Evolutionary conservation across 2,797 vertebrate species (phyloP).

Genomic region (Pterois miles): DNA sequence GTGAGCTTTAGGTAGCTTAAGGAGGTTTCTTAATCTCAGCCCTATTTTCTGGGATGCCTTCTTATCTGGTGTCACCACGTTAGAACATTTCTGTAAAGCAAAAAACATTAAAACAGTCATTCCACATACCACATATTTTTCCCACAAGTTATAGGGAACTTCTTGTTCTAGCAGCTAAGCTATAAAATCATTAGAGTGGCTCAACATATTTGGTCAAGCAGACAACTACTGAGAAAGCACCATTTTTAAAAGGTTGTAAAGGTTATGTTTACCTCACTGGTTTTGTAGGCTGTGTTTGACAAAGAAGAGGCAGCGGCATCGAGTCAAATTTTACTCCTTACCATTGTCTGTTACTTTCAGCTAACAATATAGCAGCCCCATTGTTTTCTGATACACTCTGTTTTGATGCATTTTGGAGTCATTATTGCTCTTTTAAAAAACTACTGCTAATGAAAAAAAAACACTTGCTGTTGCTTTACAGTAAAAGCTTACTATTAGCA

Average conservation of each 20-base stretch:
- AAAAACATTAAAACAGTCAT: conserved; percentile 36
- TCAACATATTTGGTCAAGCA: neutral
- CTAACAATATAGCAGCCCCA: neutral
- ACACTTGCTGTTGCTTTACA: neutral
- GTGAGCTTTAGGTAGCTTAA: conserved; percentile 98
- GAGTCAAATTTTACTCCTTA: neutral
- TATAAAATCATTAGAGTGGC: neutral
- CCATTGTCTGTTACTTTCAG: neutral
- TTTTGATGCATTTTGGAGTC: neutral
- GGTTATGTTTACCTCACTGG: neutral
- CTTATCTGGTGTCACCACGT: conserved; percentile 93
- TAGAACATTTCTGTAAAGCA: conserved; percentile 89
- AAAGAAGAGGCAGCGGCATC: neutral
- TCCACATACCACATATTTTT: neutral
- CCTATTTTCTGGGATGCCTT: conserved; percentile 97
- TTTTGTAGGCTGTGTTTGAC: neutral
- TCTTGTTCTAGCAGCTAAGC: neutral
- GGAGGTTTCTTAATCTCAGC: conserved; percentile 94
- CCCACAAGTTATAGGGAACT: neutral
- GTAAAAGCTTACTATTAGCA: neutral
- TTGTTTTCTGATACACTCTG: neutral
- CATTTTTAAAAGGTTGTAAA: neutral
- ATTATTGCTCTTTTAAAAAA: neutral
- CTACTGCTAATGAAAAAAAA: neutral
- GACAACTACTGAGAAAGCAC: neutral